Percentiles rank a stretch among this genome's conserved stretches.
Evolutionary conservation across 2,888 invertebrate species (phyloP).

Genomic region (Esperia sulphurella): DNA sequence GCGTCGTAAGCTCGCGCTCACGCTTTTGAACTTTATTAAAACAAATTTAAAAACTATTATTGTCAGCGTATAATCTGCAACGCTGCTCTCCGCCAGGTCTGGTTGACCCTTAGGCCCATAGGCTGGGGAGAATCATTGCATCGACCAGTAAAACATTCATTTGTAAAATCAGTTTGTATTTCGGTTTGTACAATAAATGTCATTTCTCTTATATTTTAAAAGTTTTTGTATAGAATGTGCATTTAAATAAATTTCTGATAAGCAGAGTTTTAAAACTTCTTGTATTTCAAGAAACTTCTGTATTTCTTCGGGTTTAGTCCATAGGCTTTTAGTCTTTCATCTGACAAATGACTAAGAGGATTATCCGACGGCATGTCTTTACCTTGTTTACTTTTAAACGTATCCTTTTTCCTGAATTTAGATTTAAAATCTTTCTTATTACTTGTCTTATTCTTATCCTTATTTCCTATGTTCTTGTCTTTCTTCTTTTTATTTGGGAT

Average conservation of each 20-base stretch:
- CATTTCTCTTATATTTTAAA: conserved; percentile 7
- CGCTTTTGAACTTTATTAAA: too few relatives aligned
- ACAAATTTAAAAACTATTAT: too few relatives aligned
- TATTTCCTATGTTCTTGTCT: conserved; percentile 16
- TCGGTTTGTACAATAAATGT: too few relatives aligned
- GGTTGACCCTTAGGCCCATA: too few relatives aligned
- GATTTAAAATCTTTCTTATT: conserved; percentile 20
- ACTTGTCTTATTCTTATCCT: conserved; percentile 25
- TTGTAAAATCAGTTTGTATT: too few relatives aligned
- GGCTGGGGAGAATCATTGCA: too few relatives aligned
- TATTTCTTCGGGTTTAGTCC: conserved; percentile 95
- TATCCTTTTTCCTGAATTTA: conserved; percentile 38
- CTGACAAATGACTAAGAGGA: conserved; percentile 77
- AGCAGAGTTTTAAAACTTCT: conserved; percentile 70
- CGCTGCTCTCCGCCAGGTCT: too few relatives aligned
- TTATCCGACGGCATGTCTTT: conserved; percentile 36
- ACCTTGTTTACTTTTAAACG: conserved; percentile 33
- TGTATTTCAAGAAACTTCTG: conserved; percentile 86
- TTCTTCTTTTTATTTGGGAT: conserved; percentile 34
- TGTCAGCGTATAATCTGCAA: too few relatives aligned
- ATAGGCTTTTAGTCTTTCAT: conserved; percentile 92
- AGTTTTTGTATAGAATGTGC: too few relatives aligned
- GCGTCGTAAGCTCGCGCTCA: too few relatives aligned
- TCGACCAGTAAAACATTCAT: too few relatives aligned
- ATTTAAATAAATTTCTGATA: background rate